Evolutionary conservation across 2,888 invertebrate genomes (phyloP), one percentile per base, ranked within the genome.

Genomic region (Tineola bisselliella): DNA sequence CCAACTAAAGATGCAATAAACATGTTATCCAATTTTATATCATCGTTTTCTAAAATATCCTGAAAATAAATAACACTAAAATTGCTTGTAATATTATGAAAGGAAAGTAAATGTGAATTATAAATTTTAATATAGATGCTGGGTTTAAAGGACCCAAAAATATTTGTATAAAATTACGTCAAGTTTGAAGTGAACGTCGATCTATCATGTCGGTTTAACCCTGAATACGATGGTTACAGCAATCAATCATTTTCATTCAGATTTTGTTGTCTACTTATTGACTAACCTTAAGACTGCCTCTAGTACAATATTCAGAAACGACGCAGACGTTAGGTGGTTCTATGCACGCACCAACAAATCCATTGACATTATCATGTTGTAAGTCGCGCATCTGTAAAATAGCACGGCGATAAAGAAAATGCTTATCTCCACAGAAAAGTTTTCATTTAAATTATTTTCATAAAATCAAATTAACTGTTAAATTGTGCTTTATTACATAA

Each of bases 21-120:
- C 94, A 98, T 96, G 73, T 94, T 94, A 80, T 98, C 98, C 71
- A 98, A 87, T 82, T 97, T 97, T 66, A 98, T 93, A 76, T 98
- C 97, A 73, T 96, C 95, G 76, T 98, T 98, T 74, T 96, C 95
- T 63, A 99, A 86, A 69, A 98, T 95, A 78, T 99, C 95, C 93
- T 95, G 84, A 57, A 72, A 70, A 64, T 15, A 44, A 44, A 44
- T n/a, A n/a, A n/a, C n/a, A n/a, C n/a, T n/a, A n/a, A 44, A 15
- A 44, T 15, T 44, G 4, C n/a, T 5, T n/a, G 44, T 5, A 13
- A 15, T 5, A 44, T n/a, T 44, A 44, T 5, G 2, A 44, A 44
- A 44, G 4, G 3, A 8, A 44, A n/a, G 3, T 2, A 13, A 8
- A 8, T 5, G 5, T 44, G 44, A 44, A 5, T 44, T n/a, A n/a